phyloP scores from a whole-genome alignment of 2,113 vertebrate genomes.

The Columba janthina region DNA sequence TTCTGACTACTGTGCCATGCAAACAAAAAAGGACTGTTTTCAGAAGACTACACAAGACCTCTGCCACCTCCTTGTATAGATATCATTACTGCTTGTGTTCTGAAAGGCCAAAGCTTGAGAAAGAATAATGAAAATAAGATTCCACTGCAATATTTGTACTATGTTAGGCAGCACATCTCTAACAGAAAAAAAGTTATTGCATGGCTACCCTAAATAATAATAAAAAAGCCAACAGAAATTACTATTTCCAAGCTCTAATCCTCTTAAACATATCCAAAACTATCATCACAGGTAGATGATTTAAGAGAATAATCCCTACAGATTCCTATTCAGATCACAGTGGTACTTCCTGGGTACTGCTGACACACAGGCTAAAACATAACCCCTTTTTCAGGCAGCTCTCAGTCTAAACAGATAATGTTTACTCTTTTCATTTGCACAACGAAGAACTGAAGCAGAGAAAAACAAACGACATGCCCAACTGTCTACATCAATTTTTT shows the following conservation, averaged over 20 bases:
- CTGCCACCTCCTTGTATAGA: background rate
- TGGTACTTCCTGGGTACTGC: background rate
- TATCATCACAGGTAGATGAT: background rate
- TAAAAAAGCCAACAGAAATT: background rate
- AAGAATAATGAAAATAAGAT: background rate
- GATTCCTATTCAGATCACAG: background rate
- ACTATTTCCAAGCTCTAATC: background rate
- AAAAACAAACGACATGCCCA: background rate
- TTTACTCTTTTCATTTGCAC: background rate
- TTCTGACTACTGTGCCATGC: background rate
- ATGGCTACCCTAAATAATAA: background rate
- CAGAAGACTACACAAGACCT: constrained; percentile 22
- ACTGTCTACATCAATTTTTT: background rate
- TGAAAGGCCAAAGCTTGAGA: background rate
- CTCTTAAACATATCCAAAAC: background rate
- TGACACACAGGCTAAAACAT: background rate
- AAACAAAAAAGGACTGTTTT: background rate
- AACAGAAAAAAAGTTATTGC: background rate
- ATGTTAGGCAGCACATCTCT: background rate
- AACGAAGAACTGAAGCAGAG: background rate
- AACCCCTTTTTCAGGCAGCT: background rate
- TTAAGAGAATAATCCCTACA: background rate
- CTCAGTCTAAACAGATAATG: background rate
- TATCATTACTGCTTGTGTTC: background rate
- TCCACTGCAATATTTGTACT: background rate